Base-by-base conservation (phyloP, 2,797 vertebrate species). In the Anas bernieri region DNA sequence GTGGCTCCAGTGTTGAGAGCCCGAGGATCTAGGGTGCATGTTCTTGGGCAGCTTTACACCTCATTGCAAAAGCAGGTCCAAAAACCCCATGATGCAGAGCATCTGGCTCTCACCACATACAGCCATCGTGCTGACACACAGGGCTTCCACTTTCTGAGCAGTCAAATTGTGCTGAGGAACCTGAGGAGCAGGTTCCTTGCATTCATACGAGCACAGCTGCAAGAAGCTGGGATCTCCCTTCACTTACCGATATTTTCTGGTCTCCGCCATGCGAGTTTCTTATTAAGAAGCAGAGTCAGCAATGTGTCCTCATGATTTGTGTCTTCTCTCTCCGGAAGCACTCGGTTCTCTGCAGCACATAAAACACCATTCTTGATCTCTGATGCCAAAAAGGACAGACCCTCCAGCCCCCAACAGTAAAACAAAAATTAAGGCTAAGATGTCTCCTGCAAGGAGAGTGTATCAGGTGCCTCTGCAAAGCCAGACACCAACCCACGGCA, bases 261-360 rank as follows among this genome's bases (percentile, higher is more conserved):
- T 82, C 92, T 96, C 67, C 50, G 74, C 94, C 96, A 89, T 11
- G 94, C 91, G 0, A 95, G 79, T 83, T 96, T 97, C 85, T 97
- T 97, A 55, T 96, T 96, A 26, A 97, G 97, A 33, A 97, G 96
- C 78, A 97, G 93, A 67, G 96, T 94, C 92, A 97, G 89, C 80
- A 97, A 56, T 31, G 89, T 77, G 77, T 96, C 94, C 48, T 96
- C 86, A 0, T 96, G 96, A 89, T 92, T 96, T 83, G 93, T 82
- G 63, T 97, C 96, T 92, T 89, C 96, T 90, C 96, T 96, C 62
- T 97, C 96, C 6, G 95, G 96, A 85, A 96, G 95, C 84, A 96
- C 84, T 79, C 70, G 96, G 81, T 96, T 97, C 56, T 97, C 97
- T 97, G 88, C 63, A 87, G 86, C 79, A 83, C 58, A 73, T 69